These are phyloP conservation scores for Pogoniulus pusillus DNA, from an alignment of 2,797 vertebrate genomes.

Conservation along the genomic window DNA sequence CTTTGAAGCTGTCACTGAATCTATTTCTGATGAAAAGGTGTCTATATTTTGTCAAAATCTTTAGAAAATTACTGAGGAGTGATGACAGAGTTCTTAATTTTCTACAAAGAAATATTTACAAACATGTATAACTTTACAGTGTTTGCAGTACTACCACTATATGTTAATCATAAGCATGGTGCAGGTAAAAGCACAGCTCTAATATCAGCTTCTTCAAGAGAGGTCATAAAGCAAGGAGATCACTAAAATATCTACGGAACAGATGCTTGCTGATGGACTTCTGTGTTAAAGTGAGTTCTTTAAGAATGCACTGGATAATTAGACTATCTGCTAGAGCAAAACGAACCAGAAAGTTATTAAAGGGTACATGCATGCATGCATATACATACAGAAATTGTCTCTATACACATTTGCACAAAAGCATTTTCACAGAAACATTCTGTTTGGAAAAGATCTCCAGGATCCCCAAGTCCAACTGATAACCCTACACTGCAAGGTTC, in stretches of 20 bases:
- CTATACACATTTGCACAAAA: not conserved
- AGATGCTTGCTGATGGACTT: not conserved
- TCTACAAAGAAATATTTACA: not conserved
- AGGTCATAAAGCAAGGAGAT: not conserved
- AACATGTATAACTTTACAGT: not conserved
- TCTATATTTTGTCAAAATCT: not conserved
- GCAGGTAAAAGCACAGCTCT: not conserved
- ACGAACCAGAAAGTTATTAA: not conserved
- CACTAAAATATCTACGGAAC: not conserved
- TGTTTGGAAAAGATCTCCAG: no score
- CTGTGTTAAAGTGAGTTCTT: not conserved
- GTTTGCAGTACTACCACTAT: not conserved
- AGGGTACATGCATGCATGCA: not conserved
- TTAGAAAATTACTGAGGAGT: not conserved
- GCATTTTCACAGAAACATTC: not conserved
- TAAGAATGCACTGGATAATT: not conserved
- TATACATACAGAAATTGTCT: not conserved
- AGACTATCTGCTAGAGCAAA: not conserved
- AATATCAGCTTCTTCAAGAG: not conserved
- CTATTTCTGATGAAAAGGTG: not conserved
- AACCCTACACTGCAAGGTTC: no score
- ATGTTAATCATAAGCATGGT: fast-evolving
- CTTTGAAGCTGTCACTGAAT: not conserved
- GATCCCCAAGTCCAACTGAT: no score
- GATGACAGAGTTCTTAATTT: not conserved